Base-by-base conservation (phyloP, 2,888 invertebrate genomes). In the Proisotoma minuta region DNA sequence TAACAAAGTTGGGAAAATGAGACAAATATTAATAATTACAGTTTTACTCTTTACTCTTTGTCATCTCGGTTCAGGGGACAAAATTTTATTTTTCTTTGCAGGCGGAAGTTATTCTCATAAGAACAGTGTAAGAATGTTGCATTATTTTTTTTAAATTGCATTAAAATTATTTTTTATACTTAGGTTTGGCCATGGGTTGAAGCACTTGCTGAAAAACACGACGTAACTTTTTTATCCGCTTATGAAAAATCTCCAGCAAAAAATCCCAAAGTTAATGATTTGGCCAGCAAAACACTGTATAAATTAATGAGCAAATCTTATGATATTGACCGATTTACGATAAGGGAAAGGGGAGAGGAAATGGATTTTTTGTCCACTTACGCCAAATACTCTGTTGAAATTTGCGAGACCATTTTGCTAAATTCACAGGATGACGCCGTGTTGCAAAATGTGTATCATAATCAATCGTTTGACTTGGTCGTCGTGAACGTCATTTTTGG, bases 81-180 rank as follows among this genome's bases (percentile, higher is more conserved):
- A 67, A 23, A 72, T 72, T 34, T 54, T 72, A 2, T 72, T 69
- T 51, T 72, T 72, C 62, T 72, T 67, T 47, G 59, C 68, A 29
- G 71, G 71, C 40, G 71, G 71, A 26, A 68, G 66, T 28, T 62
- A 66, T n/a, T 56, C 54, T 8, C 67, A 68, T 39, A 64, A 68
- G 52, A 15, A 43, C 43, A 43, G 43, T 20, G 43, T n/a, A n/a
- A n/a, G n/a, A n/a, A n/a, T n/a, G n/a, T n/a, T n/a, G n/a, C n/a
- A n/a, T n/a, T n/a, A n/a, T n/a, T n/a, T n/a, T n/a, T n/a, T n/a
- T n/a, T n/a, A n/a, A n/a, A n/a, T n/a, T n/a, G n/a, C n/a, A n/a
- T n/a, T n/a, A n/a, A n/a, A n/a, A n/a, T n/a, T n/a, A n/a, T n/a
- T n/a, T n/a, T n/a, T n/a, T n/a, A n/a, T n/a, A 63, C 27, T 26